Conservation (phyloP, 2,888 invertebrate species). For the Teleogryllus oceanicus region DNA sequence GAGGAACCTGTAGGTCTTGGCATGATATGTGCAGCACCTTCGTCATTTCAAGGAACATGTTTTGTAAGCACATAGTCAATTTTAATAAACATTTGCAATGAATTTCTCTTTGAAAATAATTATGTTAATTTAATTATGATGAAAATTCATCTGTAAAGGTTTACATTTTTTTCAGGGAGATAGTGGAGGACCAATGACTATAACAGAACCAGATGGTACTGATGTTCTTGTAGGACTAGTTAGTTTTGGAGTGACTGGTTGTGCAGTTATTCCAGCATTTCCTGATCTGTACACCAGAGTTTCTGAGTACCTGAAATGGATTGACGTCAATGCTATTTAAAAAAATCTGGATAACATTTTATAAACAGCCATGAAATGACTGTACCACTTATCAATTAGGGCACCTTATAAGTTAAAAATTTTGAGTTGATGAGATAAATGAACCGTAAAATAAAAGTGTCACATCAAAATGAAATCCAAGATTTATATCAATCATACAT, state of each 20-base stretch:
- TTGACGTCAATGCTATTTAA: conserved; percentile 41
- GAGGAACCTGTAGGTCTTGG: conserved; percentile 45
- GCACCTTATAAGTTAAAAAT: no score
- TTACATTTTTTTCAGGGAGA: conserved; percentile 39
- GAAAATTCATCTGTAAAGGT: neutral
- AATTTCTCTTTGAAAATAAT: no score
- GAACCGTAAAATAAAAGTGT: no score
- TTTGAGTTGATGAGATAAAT: no score
- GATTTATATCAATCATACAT: no score
- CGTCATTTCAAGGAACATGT: conserved; percentile 46
- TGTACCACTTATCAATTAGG: no score
- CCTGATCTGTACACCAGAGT: conserved; percentile 48
- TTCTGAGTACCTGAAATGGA: conserved; percentile 45
- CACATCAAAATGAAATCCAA: no score
- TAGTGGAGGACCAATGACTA: conserved; percentile 44
- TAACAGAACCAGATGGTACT: conserved; percentile 41
- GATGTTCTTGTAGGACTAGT: conserved; percentile 45
- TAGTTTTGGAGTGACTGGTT: conserved; percentile 48
- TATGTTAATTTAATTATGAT: no score
- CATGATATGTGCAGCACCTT: conserved; percentile 47
- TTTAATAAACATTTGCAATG: neutral
- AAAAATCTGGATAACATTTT: no score
- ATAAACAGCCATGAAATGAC: no score
- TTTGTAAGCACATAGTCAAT: conserved; percentile 43
- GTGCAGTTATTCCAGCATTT: conserved; percentile 45